A percentile compares a stretch with the other conserved stretches of the same genome.
phyloP scores from a whole-genome alignment of 1,140 invertebrate species.

The Calephelis nemesis region DNA sequence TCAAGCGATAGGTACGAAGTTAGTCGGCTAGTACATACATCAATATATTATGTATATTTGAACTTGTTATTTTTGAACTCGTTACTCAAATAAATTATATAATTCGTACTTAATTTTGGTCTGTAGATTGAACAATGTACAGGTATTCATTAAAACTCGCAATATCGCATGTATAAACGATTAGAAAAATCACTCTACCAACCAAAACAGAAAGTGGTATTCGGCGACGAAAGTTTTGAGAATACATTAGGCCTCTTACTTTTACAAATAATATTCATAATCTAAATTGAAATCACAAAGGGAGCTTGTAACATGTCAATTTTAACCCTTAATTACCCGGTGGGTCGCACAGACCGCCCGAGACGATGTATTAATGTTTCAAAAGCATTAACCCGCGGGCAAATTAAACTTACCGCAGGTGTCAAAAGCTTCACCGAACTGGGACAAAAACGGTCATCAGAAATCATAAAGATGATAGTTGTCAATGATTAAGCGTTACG shows the following conservation, averaged over 20 bases:
- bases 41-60: no score
- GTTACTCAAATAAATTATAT: no score
- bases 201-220: neutral
- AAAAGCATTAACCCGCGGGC: constrained; percentile 46
- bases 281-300: constrained; percentile 45
- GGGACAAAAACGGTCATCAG: constrained; percentile 71
- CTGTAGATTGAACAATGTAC: no score
- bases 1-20: no score
- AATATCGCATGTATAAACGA: no score
- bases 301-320: constrained; percentile 54
- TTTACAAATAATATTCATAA: constrained; percentile 25
- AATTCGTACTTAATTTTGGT: no score
- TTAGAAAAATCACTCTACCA: no score
- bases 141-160: no score
- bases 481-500: constrained; percentile 40
- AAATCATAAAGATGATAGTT: constrained; percentile 45
- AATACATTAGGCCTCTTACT: constrained; percentile 20
- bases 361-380: constrained; percentile 62
- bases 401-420: constrained; percentile 66
- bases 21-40: no score
- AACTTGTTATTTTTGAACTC: no score
- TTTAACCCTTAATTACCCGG: constrained; percentile 50
- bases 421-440: constrained; percentile 63
- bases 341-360: constrained; percentile 43
- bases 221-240: constrained; percentile 15